phyloP scores from a whole-genome alignment of 1,140 invertebrate genomes.

The Choristoneura fumiferana region DNA sequence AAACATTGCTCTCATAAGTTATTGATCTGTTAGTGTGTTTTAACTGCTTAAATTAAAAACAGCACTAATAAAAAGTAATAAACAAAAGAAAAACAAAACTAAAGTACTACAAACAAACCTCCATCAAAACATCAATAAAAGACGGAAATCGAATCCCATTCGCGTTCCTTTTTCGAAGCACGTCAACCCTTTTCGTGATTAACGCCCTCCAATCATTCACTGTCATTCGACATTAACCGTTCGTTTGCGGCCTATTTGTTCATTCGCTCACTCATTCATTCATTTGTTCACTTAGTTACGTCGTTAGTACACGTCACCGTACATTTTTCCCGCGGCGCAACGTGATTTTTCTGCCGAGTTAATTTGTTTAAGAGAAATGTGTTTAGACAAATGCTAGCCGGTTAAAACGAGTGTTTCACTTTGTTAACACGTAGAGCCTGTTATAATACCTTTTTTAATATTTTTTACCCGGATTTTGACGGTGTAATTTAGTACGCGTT shows the following conservation, averaged over 20 bases:
- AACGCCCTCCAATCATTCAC: slow-evolving; percentile 55
- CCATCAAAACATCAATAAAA: slow-evolving; percentile 23
- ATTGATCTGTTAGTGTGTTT: too few species aligned
- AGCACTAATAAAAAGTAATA: too few species aligned
- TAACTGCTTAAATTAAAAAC: too few species aligned
- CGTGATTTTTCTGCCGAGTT: slow-evolving; percentile 39
- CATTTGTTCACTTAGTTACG: slow-evolving; percentile 50
- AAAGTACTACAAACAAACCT: slow-evolving; percentile 21
- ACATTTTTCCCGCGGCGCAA: slow-evolving; percentile 35
- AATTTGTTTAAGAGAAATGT: slow-evolving; percentile 48
- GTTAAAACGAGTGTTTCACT: slow-evolving; percentile 28
- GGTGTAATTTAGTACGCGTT: slow-evolving; percentile 11
- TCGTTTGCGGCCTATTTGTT: slow-evolving; percentile 54
- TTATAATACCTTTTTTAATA: slow-evolving; percentile 23
- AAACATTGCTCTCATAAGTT: too few species aligned
- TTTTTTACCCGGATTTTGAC: slow-evolving; percentile 5
- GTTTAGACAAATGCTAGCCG: slow-evolving; percentile 32
- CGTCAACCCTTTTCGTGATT: slow-evolving; percentile 41
- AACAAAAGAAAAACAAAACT: too few species aligned
- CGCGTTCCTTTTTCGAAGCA: slow-evolving; percentile 40
- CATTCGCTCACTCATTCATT: slow-evolving; percentile 42
- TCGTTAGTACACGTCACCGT: slow-evolving; percentile 43
- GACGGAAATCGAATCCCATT: slow-evolving; percentile 41
- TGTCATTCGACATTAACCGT: slow-evolving; percentile 55
- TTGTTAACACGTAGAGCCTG: slow-evolving; percentile 31